Base-by-base conservation (phyloP, 2,113 vertebrate genomes). In the Sula dactylatra region DNA sequence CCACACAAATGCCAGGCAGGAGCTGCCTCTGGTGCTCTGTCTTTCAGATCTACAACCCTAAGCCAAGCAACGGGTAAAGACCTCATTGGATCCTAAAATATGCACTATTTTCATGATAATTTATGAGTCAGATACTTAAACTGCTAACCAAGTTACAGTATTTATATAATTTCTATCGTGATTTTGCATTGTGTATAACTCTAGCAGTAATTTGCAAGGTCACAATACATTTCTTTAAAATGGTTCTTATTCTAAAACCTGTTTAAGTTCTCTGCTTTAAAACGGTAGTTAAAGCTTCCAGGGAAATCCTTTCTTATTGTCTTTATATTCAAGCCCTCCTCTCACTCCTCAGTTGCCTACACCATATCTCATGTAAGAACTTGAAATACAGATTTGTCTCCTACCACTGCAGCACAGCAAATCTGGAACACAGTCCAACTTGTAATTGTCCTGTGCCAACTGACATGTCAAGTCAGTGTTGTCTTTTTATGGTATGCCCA, bases 251-350 rank as follows among this genome's bases (percentile, higher is more conserved):
- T 77, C 77, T 65, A 82, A 94, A 94, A 25, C 45, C 78, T 87
- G 73, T 94, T 96, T 74, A 71, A 94, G 52, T 72, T 62, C 87
- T 36, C 78, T 77, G 42, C 56, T 76, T 78, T 88, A 69, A 91
- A 82, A 47, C 83, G 73, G 70, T 91, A 96, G 95, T 96, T 95
- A 95, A 76, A 93, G 45, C 66, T 85, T 94, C 77, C 81, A 89
- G 89, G 94, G 79, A 54, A 96, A 86, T 65, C 44, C 66, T 88
- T 69, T 65, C 66, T 47, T 70, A 38, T 24, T 86, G 38, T 61
- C 56, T 62, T 56, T 42, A 0, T 27, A 12, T 56, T 76, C 83
- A 56, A 69, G 16, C 24, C 61, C 76, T 94, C 80, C 85, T 94
- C 71, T 92, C 50, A 45, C 45, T 73, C 44, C 67, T 73, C 84